These are phyloP conservation scores for Poeciliopsis occidentalis DNA, from an alignment of 2,113 vertebrate species.

Conservation along the genomic window DNA sequence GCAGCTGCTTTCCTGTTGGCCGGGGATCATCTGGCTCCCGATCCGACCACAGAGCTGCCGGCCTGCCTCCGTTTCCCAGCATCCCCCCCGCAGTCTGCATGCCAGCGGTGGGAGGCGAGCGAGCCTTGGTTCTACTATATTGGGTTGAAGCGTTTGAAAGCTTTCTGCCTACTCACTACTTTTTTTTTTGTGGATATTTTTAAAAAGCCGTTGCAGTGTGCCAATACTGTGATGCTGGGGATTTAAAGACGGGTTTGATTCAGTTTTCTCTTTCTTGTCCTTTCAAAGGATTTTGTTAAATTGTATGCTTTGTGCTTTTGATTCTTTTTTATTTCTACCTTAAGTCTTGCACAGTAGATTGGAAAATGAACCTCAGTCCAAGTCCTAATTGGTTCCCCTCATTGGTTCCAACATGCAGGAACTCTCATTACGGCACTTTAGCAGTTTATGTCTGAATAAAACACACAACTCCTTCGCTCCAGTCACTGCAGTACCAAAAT, in stretches of 20 bases:
- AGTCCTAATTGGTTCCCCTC: background rate
- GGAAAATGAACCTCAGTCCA: background rate
- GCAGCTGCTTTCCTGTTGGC: slow-evolving; percentile 45
- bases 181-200: slow-evolving; percentile 37
- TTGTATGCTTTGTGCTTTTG: slow-evolving; percentile 10
- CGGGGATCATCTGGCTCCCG: slow-evolving; percentile 39
- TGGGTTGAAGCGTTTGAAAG: slow-evolving; percentile 51
- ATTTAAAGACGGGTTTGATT: slow-evolving; percentile 22
- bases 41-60: slow-evolving; percentile 22
- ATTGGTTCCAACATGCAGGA: background rate
- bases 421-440: background rate
- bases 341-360: background rate
- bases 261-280: background rate
- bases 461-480: background rate
- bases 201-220: slow-evolving; percentile 37
- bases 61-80: slow-evolving; percentile 27
- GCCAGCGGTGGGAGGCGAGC: slow-evolving; percentile 40
- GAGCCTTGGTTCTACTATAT: slow-evolving; percentile 31
- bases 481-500: background rate
- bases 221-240: slow-evolving; percentile 41
- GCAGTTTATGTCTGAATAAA: background rate
- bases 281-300: slow-evolving; percentile 22
- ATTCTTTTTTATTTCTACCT: background rate
- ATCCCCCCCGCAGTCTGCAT: slow-evolving; percentile 29
- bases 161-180: slow-evolving; percentile 51